Evolutionary conservation across 2,888 invertebrate genomes (phyloP).

Genomic region (Herminia tarsipennalis): DNA sequence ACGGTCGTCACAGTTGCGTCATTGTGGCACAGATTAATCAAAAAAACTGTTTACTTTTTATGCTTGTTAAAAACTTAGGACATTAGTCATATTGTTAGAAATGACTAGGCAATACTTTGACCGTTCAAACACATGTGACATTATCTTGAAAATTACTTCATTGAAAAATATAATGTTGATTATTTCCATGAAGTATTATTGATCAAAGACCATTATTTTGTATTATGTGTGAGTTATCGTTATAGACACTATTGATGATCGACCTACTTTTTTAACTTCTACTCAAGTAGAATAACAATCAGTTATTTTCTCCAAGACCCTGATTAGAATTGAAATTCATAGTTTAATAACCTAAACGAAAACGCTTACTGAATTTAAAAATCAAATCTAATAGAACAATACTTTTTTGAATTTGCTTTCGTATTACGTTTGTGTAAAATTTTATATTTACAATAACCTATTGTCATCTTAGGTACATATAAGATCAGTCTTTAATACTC

Average conservation of each 20-base stretch:
- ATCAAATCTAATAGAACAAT: background rate
- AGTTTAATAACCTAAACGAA: conserved; percentile 35
- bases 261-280: conserved; percentile 3
- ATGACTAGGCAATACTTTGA: background rate
- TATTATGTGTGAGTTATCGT: no score
- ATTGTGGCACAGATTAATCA: conserved; percentile 15
- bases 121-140: no score
- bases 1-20: conserved; percentile 64
- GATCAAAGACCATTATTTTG: no score
- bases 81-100: background rate
- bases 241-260: background rate
- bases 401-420: no score
- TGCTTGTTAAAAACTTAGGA: background rate
- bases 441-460: no score
- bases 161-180: no score
- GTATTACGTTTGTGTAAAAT: no score
- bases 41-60: conserved; percentile 1
- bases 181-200: no score
- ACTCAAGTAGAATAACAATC: conserved; percentile 8
- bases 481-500: no score
- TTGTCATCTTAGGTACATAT: no score
- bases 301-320: conserved; percentile 10
- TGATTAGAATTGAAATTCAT: conserved; percentile 32
- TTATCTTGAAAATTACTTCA: no score
- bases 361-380: conserved; percentile 30